These are phyloP conservation scores for Hemistola chrysoprasaria DNA, from an alignment of 2,888 invertebrate species.

Conservation along the genomic window DNA sequence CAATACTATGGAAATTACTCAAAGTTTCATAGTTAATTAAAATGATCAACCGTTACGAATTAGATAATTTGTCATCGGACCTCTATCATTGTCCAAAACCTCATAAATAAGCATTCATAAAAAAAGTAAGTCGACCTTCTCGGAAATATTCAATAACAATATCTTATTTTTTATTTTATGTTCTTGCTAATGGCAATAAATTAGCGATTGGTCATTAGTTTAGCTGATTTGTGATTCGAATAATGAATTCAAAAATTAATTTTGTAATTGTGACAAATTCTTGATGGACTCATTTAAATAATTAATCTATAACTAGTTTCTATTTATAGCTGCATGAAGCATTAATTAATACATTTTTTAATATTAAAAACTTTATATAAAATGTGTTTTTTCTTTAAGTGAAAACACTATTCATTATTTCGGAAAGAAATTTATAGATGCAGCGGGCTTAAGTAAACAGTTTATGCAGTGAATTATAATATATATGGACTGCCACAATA, in stretches of 20 bases:
- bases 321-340: too few relatives aligned
- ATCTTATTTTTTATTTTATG: slow-evolving; percentile 29
- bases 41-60: slow-evolving; percentile 67
- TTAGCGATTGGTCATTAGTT: slow-evolving; percentile 42
- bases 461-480: too few relatives aligned
- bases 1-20: slow-evolving; percentile 27
- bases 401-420: too few relatives aligned
- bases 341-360: too few relatives aligned
- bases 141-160: slow-evolving; percentile 43
- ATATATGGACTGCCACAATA: too few relatives aligned
- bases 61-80: slow-evolving; percentile 72
- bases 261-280: slow-evolving; percentile 8
- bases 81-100: slow-evolving; percentile 47
- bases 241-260: not conserved
- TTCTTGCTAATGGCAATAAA: slow-evolving; percentile 39
- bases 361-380: too few relatives aligned
- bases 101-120: slow-evolving; percentile 65
- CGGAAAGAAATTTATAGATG: too few relatives aligned
- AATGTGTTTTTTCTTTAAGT: too few relatives aligned
- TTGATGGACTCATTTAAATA: too few relatives aligned
- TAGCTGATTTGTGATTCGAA: slow-evolving; percentile 8
- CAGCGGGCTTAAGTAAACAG: too few relatives aligned
- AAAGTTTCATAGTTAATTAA: slow-evolving; percentile 58
- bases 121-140: slow-evolving; percentile 68
- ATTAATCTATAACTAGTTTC: too few relatives aligned